Conservation (phyloP, 2,113 vertebrate species). For the Aleadryas rufinucha region DNA sequence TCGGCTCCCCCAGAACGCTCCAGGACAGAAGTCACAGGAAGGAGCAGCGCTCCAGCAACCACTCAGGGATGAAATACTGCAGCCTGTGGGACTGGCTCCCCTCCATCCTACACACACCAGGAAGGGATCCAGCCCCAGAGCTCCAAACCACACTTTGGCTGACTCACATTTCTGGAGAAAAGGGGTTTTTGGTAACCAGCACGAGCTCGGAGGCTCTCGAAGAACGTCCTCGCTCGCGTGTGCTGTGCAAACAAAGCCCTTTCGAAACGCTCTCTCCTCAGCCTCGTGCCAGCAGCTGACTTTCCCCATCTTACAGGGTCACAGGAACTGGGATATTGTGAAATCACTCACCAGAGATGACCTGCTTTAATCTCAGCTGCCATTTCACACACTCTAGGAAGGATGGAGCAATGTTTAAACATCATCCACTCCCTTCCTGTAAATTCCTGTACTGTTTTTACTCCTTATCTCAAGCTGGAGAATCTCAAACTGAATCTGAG, state of each 20-base stretch:
- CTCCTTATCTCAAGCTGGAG: not conserved
- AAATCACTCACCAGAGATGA: slow-evolving; percentile 12
- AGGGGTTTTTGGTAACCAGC: not conserved
- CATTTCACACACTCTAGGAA: slow-evolving; percentile 26
- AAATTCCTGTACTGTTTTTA: not conserved
- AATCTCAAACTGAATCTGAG: not conserved
- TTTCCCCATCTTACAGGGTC: not conserved
- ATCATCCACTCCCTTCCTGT: not conserved
- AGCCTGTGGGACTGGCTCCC: not conserved
- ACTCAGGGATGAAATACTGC: not conserved
- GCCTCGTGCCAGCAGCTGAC: not conserved
- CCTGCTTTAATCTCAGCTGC: slow-evolving; percentile 26
- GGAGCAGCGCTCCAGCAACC: not conserved
- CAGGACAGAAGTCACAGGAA: not conserved
- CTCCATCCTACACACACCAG: not conserved
- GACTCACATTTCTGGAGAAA: not conserved
- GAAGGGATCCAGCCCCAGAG: not conserved
- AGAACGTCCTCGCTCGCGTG: not conserved
- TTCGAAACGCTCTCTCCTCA: not conserved
- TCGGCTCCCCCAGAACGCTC: not conserved
- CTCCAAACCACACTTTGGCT: not conserved
- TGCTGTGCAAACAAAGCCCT: not conserved
- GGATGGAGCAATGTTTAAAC: slow-evolving; percentile 39
- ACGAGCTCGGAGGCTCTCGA: not conserved
- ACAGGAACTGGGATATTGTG: slow-evolving; percentile 15